Conservation (phyloP, 2,888 invertebrate species). For the Myathropa florea region DNA sequence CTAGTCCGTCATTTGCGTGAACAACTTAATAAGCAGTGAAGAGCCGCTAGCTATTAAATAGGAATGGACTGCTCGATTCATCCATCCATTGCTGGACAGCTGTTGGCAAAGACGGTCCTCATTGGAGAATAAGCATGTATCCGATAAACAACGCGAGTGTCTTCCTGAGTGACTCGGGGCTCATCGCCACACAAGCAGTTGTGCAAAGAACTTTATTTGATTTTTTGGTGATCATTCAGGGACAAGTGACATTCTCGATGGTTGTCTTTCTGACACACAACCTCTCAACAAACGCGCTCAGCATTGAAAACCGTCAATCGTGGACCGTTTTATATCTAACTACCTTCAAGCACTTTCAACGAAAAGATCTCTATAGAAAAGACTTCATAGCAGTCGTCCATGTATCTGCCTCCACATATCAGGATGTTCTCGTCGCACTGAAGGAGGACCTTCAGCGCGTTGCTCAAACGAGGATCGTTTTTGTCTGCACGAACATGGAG, state of each 20-base stretch:
- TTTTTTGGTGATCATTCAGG: background rate
- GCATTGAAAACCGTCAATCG: background rate
- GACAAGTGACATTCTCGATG: background rate
- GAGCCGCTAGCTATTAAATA: background rate
- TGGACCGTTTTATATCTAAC: background rate
- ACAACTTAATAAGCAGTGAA: background rate
- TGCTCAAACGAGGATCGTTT: background rate
- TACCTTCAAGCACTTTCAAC: background rate
- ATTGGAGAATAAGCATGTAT: background rate
- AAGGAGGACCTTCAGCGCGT: background rate
- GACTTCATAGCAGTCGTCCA: constrained; percentile 2
- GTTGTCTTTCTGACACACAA: background rate
- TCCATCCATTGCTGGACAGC: too few relatives aligned
- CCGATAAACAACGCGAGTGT: background rate
- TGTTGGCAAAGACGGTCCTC: background rate
- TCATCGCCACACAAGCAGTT: background rate
- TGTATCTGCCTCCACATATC: background rate
- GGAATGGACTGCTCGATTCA: background rate
- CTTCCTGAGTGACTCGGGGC: background rate
- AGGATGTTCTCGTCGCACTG: background rate
- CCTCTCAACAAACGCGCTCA: background rate
- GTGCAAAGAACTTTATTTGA: background rate
- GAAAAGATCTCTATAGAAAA: background rate
- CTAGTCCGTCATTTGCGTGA: background rate
- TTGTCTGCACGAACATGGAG: background rate